A percentile compares a stretch with the other conserved stretches of the same genome.
phyloP scores from a whole-genome alignment of 2,113 vertebrate genomes.

The Tenrec ecaudatus region DNA sequence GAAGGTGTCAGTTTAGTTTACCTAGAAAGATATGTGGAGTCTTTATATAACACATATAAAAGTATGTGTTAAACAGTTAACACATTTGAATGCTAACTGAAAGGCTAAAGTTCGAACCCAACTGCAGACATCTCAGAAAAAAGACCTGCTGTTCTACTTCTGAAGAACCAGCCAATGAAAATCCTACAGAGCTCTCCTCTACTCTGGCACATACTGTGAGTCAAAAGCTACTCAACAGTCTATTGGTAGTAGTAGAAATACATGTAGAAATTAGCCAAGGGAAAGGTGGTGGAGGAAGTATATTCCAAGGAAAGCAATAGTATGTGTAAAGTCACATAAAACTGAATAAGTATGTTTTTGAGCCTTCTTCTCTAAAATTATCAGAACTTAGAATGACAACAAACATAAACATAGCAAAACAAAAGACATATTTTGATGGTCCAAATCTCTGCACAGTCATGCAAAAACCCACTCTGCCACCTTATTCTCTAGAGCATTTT shows the following conservation, averaged over 20 bases:
- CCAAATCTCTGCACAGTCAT: background rate
- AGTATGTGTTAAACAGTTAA: background rate
- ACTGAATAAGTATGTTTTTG: background rate
- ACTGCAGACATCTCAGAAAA: background rate
- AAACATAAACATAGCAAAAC: background rate
- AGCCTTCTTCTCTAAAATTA: background rate
- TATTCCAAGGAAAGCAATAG: background rate
- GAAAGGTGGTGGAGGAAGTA: background rate
- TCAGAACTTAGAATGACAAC: background rate
- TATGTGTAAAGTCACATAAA: background rate
- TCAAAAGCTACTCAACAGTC: background rate
- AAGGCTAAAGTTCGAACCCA: background rate
- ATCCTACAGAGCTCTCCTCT: background rate
- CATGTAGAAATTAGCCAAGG: background rate
- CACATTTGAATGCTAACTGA: background rate
- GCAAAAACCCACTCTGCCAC: background rate
- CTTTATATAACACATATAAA: background rate
- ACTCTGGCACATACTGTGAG: background rate
- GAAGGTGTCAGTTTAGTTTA: background rate
- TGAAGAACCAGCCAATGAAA: background rate
- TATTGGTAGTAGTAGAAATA: background rate
- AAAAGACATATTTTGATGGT: background rate
- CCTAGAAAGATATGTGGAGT: background rate
- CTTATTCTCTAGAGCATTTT: background rate
- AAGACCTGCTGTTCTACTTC: background rate